These are phyloP conservation scores for Esperia sulphurella DNA, from an alignment of 2,888 invertebrate genomes.

Conservation along the genomic window DNA sequence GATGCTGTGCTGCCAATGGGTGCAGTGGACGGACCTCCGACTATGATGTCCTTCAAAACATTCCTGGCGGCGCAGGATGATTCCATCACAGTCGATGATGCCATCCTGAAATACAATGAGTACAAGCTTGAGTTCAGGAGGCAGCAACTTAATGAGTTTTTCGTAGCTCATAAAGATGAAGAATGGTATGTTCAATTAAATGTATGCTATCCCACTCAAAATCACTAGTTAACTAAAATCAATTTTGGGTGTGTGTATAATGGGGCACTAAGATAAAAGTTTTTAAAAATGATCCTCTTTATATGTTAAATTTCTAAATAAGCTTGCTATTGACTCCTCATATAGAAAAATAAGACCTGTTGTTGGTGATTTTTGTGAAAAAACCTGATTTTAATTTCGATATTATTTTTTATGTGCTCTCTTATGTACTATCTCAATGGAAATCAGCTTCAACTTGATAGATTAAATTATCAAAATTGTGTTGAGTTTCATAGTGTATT, in stretches of 20 bases:
- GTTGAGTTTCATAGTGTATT: neutral
- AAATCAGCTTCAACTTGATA: neutral
- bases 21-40: conserved; percentile 87
- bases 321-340: no score
- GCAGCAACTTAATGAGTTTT: conserved; percentile 98
- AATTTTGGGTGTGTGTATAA: no score
- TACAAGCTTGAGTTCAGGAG: conserved; percentile 98
- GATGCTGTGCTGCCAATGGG: conserved; percentile 73
- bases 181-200: conserved; percentile 92
- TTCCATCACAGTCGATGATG: conserved; percentile 97
- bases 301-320: no score
- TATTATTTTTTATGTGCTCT: no score
- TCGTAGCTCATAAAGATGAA: conserved; percentile 99
- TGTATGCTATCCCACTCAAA: neutral
- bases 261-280: no score
- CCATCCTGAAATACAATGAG: conserved; percentile 97
- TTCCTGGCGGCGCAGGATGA: conserved; percentile 98
- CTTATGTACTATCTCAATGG: no score
- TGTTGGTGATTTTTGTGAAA: no score
- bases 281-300: no score
- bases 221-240: no score
- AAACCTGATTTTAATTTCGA: no score
- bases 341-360: no score
- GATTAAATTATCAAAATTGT: no score
- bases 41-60: conserved; percentile 98